Conservation (phyloP, 2,888 invertebrate genomes). For the Latrodectus hesperus region DNA sequence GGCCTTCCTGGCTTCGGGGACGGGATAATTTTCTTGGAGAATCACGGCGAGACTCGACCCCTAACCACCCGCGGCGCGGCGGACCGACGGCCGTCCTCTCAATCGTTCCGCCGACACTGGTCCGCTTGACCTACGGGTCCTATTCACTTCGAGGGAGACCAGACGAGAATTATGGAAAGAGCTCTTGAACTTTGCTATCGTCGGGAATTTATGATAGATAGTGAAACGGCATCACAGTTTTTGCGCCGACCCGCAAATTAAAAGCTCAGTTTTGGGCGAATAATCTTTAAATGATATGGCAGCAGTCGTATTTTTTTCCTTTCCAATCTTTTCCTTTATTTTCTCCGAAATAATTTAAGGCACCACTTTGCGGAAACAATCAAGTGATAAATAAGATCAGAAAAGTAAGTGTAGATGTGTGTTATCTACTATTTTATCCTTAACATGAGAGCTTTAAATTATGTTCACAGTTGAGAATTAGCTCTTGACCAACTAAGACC, state of each 20-base stretch:
- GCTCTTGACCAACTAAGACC: no score
- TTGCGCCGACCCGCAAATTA: neutral
- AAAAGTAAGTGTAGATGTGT: no score
- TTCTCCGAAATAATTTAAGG: no score
- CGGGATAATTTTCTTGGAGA: neutral
- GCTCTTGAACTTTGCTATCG: neutral
- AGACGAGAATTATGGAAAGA: neutral
- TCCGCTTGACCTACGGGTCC: neutral
- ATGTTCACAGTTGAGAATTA: no score
- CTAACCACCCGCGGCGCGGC: constrained; percentile 28
- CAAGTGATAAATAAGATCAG: no score
- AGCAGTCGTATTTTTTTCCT: no score
- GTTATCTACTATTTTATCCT: no score
- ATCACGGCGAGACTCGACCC: constrained; percentile 12
- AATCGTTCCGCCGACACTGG: neutral
- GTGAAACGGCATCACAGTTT: neutral
- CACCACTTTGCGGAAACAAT: no score
- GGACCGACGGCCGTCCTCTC: constrained; percentile 15
- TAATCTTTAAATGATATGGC: no score
- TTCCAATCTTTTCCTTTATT: no score
- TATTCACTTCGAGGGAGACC: neutral
- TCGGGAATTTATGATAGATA: neutral
- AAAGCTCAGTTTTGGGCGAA: no score
- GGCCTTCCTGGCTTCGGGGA: constrained; percentile 4
- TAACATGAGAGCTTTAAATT: no score